Evolutionary conservation across 1,140 invertebrate genomes (phyloP).

Genomic region (Dryas iulia): DNA sequence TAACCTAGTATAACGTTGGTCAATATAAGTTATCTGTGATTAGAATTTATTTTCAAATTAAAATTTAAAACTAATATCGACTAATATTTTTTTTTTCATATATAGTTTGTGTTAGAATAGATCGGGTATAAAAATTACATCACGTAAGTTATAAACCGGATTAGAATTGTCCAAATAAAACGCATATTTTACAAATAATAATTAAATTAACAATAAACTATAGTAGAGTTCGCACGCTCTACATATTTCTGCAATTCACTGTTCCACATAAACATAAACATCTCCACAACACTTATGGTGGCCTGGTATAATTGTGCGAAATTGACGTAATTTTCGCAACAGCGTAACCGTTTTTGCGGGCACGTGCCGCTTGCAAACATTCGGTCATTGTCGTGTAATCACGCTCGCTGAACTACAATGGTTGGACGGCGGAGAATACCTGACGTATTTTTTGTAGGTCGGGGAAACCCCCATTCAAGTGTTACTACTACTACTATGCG

Average conservation of each 20-base stretch:
- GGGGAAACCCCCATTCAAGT: slow-evolving; percentile 64
- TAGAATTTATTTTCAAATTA: slow-evolving; percentile 16
- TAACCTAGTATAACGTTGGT: slow-evolving; percentile 34
- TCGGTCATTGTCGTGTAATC: slow-evolving; percentile 64
- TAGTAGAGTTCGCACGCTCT: too few species aligned
- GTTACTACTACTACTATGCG: slow-evolving; percentile 43
- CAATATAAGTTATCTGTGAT: slow-evolving; percentile 26
- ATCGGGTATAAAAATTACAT: too few species aligned
- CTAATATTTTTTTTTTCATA: background rate
- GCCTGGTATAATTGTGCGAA: slow-evolving; percentile 77
- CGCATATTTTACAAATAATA: too few species aligned
- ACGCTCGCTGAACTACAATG: slow-evolving; percentile 60
- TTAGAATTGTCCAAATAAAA: too few species aligned
- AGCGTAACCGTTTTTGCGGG: slow-evolving; percentile 47
- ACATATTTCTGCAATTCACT: background rate
- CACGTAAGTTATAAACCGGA: too few species aligned
- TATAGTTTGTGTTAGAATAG: too few species aligned
- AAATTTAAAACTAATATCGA: background rate
- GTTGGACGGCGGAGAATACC: slow-evolving; percentile 49
- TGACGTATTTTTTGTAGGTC: slow-evolving; percentile 62
- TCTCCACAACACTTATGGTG: slow-evolving; percentile 43
- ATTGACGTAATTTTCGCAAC: slow-evolving; percentile 66
- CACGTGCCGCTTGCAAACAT: slow-evolving; percentile 51
- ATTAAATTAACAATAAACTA: too few species aligned
- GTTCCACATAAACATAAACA: slow-evolving; percentile 36